Conservation (phyloP, 2,113 vertebrate species). For the Marcusenius ussheri region DNA sequence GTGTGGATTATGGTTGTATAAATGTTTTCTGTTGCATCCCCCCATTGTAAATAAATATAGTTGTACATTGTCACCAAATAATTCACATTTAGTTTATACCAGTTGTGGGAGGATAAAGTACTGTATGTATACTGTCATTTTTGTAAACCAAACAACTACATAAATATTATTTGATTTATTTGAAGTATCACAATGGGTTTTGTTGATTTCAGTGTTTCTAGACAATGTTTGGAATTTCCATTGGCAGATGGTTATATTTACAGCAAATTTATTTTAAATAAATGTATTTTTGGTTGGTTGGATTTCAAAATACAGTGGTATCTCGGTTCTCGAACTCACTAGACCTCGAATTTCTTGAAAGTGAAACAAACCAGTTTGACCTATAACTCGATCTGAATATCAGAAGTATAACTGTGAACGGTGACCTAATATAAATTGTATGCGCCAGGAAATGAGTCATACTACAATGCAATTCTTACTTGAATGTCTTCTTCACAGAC, state of each 20-base stretch:
- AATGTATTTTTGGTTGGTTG: not conserved
- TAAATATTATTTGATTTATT: slow-evolving; percentile 48
- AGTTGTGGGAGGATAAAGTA: slow-evolving; percentile 80
- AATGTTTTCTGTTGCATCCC: slow-evolving; percentile 34
- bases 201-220: not conserved
- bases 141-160: slow-evolving; percentile 75
- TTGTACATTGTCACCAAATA: slow-evolving; percentile 80
- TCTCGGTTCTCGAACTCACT: no score
- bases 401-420: no score
- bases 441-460: no score
- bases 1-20: slow-evolving; percentile 41
- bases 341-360: no score
- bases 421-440: no score
- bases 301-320: not conserved
- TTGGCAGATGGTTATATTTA: not conserved
- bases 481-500: no score
- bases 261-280: not conserved
- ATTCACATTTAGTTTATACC: slow-evolving; percentile 74
- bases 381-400: no score
- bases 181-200: not conserved
- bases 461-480: no score
- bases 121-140: slow-evolving; percentile 68
- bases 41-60: slow-evolving; percentile 69
- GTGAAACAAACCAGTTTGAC: no score
- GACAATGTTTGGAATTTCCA: not conserved